Base-by-base conservation (phyloP, 1,140 invertebrate genomes). In the Camponotus floridanus region DNA sequence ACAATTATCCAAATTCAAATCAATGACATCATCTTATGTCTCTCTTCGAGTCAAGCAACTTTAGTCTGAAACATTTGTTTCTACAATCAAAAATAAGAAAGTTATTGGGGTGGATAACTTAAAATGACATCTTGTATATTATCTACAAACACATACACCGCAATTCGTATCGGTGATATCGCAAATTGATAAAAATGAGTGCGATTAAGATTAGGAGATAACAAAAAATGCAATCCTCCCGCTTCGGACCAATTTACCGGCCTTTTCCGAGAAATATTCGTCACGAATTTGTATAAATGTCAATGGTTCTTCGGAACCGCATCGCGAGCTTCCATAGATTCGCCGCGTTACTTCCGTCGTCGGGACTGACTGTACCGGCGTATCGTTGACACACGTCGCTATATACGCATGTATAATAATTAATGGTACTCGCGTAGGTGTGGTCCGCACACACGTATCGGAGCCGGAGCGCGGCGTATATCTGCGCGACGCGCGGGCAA, bases 391-490 rank as follows among this genome's bases (percentile, higher is more conserved):
- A 89, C 85, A 89, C 85, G 79, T 83, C 79, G 87, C 48, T 88
- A 57, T 71, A 70, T 65, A 70, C 55, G 61, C 76, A 78, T 80
- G 86, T 89, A 90, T 86, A 90, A 90, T 90, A 90, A 90, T 90
- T 90, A 90, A 90, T 90, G 88, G 89, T 86, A 86, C 74, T 61
- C 64, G 61, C 86, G 76, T 88, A 90, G 89, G 87, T 88, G 88
- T 89, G 86, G 85, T 83, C 62, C 51, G 59, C 76, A 84, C 57
- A 81, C 79, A 70, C 39, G 51, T 86, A 86, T 79, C 64, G 86
- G 64, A 78, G 45, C 26, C 61, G 45, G 73, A 86, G 76, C 83
- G 80, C 85, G 88, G 86, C 87, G 89, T 86, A 90, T 90, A 90
- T 91, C 83, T 91, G 86, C 86, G 80, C 64, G 84, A 74, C 68